phyloP scores from a whole-genome alignment of 2,888 invertebrate species.

The Melinopterus prodromus region DNA sequence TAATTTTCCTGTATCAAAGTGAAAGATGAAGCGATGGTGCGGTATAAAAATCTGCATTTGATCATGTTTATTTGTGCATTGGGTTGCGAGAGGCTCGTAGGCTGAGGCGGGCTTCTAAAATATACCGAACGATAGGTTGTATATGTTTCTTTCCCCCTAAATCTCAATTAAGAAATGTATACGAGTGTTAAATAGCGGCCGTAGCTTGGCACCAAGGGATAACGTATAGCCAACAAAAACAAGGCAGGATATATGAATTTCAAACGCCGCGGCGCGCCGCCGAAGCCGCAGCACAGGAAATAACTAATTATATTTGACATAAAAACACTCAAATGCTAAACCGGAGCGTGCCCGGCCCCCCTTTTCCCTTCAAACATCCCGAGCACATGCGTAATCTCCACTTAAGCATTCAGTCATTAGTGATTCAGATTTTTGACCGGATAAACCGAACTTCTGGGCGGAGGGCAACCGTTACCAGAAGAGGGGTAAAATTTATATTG shows the following conservation, averaged over 20 bases:
- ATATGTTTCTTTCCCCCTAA: conserved; percentile 28
- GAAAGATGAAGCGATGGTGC: not conserved
- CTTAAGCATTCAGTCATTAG: too few species aligned
- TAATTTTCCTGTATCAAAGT: not conserved
- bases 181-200: conserved; percentile 34
- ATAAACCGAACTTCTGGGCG: not conserved
- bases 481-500: not conserved
- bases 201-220: conserved; percentile 45
- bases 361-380: not conserved
- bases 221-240: conserved; percentile 57
- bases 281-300: conserved; percentile 52
- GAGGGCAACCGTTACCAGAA: not conserved
- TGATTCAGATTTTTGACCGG: not conserved
- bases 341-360: not conserved
- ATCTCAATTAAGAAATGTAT: conserved; percentile 34
- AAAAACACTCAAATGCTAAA: conserved; percentile 57
- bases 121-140: conserved; percentile 17
- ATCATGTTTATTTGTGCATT: not conserved
- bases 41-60: not conserved
- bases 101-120: conserved; percentile 28
- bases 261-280: conserved; percentile 58
- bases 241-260: conserved; percentile 59
- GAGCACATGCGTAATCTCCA: not conserved
- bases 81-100: conserved; percentile 25
- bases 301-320: conserved; percentile 59